A percentile compares a stretch with the other conserved stretches of the same genome.
Evolutionary conservation across 2,888 invertebrate genomes (phyloP).

Genomic region (Elgonia sp.): DNA sequence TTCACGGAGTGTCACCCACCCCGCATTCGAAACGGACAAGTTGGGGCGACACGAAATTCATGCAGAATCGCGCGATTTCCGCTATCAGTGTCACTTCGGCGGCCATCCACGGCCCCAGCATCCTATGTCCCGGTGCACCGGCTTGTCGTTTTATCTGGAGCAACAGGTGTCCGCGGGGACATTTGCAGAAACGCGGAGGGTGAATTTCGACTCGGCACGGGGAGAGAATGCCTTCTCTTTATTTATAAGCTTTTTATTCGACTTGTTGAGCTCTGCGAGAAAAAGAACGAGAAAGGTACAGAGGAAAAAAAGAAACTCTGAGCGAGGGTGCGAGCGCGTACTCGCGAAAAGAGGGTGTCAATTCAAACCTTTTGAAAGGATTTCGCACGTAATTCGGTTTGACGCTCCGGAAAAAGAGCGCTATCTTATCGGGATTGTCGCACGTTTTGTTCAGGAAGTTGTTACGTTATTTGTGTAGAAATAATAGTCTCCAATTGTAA

Average conservation of each 20-base stretch:
- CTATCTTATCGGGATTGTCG: constrained; percentile 56
- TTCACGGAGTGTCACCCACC: constrained; percentile 84
- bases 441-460: constrained; percentile 14
- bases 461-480: background rate
- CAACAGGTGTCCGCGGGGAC: constrained; percentile 87
- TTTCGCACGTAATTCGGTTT: constrained; percentile 72
- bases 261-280: constrained; percentile 85
- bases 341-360: constrained; percentile 75
- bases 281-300: constrained; percentile 71
- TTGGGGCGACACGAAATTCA: constrained; percentile 60
- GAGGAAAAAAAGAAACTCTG: constrained; percentile 74
- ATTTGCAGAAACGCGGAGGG: constrained; percentile 86
- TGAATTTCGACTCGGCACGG: constrained; percentile 76
- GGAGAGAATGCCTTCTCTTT: constrained; percentile 84
- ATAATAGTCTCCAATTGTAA: background rate
- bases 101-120: constrained; percentile 60
- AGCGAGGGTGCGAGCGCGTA: constrained; percentile 67
- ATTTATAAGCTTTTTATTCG: constrained; percentile 87
- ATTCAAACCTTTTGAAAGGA: constrained; percentile 58
- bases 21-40: constrained; percentile 65
- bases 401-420: constrained; percentile 41
- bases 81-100: constrained; percentile 75
- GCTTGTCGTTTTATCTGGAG: constrained; percentile 73
- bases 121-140: constrained; percentile 55
- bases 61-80: constrained; percentile 68